Conservation (phyloP, 1,140 invertebrate genomes). For the Andricus grossulariae region DNA sequence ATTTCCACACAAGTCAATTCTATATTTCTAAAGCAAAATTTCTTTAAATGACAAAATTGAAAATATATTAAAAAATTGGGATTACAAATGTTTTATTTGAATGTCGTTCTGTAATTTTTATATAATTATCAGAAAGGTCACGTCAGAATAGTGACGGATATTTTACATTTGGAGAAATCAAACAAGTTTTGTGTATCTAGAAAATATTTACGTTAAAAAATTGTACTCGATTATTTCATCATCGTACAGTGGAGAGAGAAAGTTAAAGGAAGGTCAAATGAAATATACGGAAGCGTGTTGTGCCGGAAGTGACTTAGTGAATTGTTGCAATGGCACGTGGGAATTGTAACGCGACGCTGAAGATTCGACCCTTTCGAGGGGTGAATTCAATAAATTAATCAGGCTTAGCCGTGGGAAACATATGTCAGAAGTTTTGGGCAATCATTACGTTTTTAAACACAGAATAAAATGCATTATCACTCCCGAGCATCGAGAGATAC, state of each 20-base stretch:
- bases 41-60: too few relatives aligned
- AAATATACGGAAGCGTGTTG: slow-evolving; percentile 62
- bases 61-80: too few relatives aligned
- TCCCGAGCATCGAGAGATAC: background rate
- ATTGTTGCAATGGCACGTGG: slow-evolving; percentile 65
- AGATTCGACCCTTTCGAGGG: slow-evolving; percentile 51
- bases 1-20: too few relatives aligned
- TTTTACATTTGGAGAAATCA: too few relatives aligned
- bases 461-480: slow-evolving; percentile 36
- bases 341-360: slow-evolving; percentile 48
- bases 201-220: background rate
- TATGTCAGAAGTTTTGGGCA: slow-evolving; percentile 58
- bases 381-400: slow-evolving; percentile 61
- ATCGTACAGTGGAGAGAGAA: background rate
- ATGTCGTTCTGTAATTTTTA: too few relatives aligned
- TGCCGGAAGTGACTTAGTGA: slow-evolving; percentile 62
- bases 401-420: slow-evolving; percentile 62
- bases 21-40: too few relatives aligned
- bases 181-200: background rate
- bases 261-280: slow-evolving; percentile 35
- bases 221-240: background rate
- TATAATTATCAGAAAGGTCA: too few relatives aligned
- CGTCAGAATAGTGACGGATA: too few relatives aligned
- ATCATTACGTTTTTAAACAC: slow-evolving; percentile 65
- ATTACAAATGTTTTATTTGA: too few relatives aligned